Base-by-base conservation (phyloP, 2,888 invertebrate species). In the Tubulanus polymorphus region DNA sequence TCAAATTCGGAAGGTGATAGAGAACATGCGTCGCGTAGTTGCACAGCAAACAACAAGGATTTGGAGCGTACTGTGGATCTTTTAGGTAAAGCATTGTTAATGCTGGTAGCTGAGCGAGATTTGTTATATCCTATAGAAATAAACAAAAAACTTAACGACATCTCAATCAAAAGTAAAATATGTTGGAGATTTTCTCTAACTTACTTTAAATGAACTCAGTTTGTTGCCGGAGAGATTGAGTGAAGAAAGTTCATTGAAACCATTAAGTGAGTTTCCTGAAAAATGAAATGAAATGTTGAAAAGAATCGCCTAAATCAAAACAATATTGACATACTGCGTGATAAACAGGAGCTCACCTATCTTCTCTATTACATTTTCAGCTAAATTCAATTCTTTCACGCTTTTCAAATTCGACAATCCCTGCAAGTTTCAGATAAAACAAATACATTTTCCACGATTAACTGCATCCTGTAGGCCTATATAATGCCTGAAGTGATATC, bases 11-110 rank as follows among this genome's bases (percentile, higher is more conserved):
- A 18, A 79, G 66, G 59, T 79, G 78, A 57, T 72, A 79, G 25
- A 79, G 61, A 8, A 78, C 64, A 61, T 76, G 75, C 1, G 75
- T 75, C 35, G 75, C 71, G 63, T 78, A 79, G 64, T 79, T 79
- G 60, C 75, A 78, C 59, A 77, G 65, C 41, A 69, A 65, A 47
- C 73, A 70, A 23, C 75, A 76, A 3, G 79, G 78, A 41, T 69
- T 70, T 0, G 73, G 68, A 1, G 63, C 54, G 54, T 73, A 78
- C 55, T 66, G 61, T 0, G 78, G 73, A 54, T 77, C 76, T 59
- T 76, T 76, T 48, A 79, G 60, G 37, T 72, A 70, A 48, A 79
- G 53, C 51, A 68, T 63, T 15, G 51, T 59, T 35, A 79, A 61
- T 15, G 61, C 62, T 2, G 69, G 67, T 50, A 79, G 60, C 26